Conservation (phyloP, 2,797 vertebrate species). For the Antennarius maculatus region DNA sequence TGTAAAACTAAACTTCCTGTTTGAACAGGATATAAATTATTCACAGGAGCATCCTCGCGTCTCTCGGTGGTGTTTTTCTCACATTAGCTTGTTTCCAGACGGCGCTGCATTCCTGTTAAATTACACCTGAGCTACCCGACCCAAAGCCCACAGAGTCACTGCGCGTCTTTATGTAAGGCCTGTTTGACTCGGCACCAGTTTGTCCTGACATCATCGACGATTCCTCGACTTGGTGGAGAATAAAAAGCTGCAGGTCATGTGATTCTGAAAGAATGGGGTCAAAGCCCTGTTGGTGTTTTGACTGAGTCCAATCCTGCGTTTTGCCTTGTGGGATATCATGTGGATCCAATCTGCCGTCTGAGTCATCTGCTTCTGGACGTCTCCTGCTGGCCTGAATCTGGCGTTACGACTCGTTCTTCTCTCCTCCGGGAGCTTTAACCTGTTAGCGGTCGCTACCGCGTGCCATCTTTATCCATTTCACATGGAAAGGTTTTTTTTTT, state of each 20-base stretch:
- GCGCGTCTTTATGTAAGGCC: too few species aligned
- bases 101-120: constrained; percentile 20
- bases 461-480: too few species aligned
- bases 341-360: constrained; percentile 38
- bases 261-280: constrained; percentile 42
- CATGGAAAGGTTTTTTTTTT: too few species aligned
- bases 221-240: background rate
- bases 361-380: constrained; percentile 34
- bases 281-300: constrained; percentile 40
- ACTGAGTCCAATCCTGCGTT: constrained; percentile 37
- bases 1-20: too few species aligned
- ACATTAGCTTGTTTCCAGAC: background rate
- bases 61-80: background rate
- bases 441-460: too few species aligned
- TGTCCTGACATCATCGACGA: too few species aligned
- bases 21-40: too few species aligned
- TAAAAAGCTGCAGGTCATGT: constrained; percentile 9
- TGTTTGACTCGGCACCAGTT: too few species aligned
- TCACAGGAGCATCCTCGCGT: too few species aligned
- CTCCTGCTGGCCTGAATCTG: background rate
- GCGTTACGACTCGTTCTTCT: too few species aligned
- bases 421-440: too few species aligned
- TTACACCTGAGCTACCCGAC: constrained; percentile 5
- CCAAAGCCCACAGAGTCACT: background rate
- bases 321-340: constrained; percentile 38